These are phyloP conservation scores for Ophioninae sp. DNA, from an alignment of 2,888 invertebrate species.

Conservation along the genomic window DNA sequence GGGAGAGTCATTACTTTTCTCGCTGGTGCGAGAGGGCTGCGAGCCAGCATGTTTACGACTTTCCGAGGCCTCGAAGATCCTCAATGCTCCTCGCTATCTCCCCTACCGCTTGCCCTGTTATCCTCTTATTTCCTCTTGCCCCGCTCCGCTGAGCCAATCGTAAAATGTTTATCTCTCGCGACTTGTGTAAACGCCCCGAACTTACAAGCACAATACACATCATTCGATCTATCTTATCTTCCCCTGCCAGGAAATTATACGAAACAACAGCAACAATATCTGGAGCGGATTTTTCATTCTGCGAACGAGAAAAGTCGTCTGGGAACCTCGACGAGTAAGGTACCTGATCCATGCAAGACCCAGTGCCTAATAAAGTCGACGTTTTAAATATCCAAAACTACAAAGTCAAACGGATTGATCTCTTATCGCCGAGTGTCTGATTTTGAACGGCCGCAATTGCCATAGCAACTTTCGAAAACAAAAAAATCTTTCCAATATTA, in stretches of 20 bases:
- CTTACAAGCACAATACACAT: constrained; percentile 51
- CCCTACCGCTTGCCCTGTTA: constrained; percentile 24
- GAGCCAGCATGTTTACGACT: constrained; percentile 57
- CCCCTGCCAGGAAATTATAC: constrained; percentile 32
- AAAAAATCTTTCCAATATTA: too few relatives aligned
- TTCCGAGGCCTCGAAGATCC: constrained; percentile 22
- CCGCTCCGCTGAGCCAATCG: constrained; percentile 30
- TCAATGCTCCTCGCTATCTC: constrained; percentile 7
- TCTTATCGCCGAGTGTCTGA: too few relatives aligned
- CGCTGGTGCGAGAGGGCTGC: constrained; percentile 31
- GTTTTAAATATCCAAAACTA: too few relatives aligned
- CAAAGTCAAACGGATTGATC: too few relatives aligned
- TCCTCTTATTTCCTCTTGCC: constrained; percentile 10
- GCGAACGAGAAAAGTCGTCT: not conserved
- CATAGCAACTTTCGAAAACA: too few relatives aligned
- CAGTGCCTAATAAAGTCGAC: too few relatives aligned
- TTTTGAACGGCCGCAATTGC: too few relatives aligned
- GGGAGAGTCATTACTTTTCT: constrained; percentile 53
- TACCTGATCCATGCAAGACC: too few relatives aligned
- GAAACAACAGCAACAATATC: constrained; percentile 35
- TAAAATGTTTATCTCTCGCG: constrained; percentile 37
- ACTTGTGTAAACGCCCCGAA: constrained; percentile 40
- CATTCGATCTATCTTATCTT: constrained; percentile 28
- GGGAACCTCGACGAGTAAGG: not conserved
- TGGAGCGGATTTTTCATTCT: not conserved